Conservation (phyloP, 2,888 invertebrate genomes). For the Eremobia ochroleuca region DNA sequence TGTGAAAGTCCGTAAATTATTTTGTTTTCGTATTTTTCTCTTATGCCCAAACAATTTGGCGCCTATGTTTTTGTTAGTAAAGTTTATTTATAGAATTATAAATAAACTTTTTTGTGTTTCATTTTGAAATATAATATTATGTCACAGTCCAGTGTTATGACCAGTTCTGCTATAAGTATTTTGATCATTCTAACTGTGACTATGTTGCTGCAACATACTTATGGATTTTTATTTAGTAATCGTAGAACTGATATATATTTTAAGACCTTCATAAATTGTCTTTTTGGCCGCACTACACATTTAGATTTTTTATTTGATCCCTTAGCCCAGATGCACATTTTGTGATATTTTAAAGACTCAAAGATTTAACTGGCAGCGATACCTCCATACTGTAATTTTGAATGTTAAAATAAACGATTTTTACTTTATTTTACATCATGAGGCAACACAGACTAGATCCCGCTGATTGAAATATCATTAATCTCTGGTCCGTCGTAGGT, state of each 20-base stretch:
- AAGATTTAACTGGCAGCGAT: neutral
- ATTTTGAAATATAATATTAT: conserved; percentile 29
- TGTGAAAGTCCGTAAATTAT: conserved; percentile 62
- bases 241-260: neutral
- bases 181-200: conserved; percentile 4
- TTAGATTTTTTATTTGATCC: neutral
- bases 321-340: neutral
- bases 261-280: neutral
- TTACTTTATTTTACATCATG: too few relatives aligned
- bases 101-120: too few relatives aligned
- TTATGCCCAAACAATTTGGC: conserved; percentile 75
- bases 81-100: conserved; percentile 47
- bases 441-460: too few relatives aligned
- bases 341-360: neutral
- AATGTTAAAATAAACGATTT: too few relatives aligned
- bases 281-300: neutral
- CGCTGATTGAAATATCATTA: too few relatives aligned
- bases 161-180: too few relatives aligned
- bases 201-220: conserved; percentile 3
- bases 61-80: conserved; percentile 74
- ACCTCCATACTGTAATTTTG: too few relatives aligned
- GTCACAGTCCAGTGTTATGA: too few relatives aligned
- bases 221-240: conserved; percentile 7
- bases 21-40: conserved; percentile 42
- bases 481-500: too few relatives aligned